Evolutionary conservation across 2,797 vertebrate genomes (phyloP).

Genomic region (Hypotaenidia philippensis): DNA sequence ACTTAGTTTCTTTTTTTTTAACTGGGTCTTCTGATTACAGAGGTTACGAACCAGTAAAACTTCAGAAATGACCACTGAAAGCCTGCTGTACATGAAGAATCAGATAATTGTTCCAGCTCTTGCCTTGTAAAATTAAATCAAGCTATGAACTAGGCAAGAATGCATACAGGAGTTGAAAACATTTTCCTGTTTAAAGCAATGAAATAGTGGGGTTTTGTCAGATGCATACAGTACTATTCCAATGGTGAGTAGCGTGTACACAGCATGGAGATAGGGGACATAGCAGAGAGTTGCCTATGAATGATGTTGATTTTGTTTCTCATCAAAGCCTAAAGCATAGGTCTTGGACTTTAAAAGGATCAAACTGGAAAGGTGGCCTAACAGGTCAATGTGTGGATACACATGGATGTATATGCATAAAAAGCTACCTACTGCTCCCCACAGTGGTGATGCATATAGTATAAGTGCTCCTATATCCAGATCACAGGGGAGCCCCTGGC

Average conservation of each 20-base stretch:
- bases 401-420: background rate
- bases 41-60: slow-evolving; percentile 80
- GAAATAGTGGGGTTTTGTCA: slow-evolving; percentile 41
- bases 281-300: background rate
- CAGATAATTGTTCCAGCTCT: slow-evolving; percentile 77
- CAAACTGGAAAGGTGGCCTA: background rate
- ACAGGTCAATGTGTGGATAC: background rate
- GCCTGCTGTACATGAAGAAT: slow-evolving; percentile 77
- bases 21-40: slow-evolving; percentile 89
- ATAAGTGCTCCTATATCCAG: background rate
- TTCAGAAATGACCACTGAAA: slow-evolving; percentile 82
- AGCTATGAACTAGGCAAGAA: slow-evolving; percentile 41
- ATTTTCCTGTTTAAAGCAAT: slow-evolving; percentile 38
- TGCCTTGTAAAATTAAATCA: slow-evolving; percentile 69
- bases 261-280: background rate
- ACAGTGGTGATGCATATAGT: background rate
- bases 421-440: background rate
- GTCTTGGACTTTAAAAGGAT: background rate
- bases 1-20: slow-evolving; percentile 87
- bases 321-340: background rate
- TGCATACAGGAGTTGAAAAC: slow-evolving; percentile 47
- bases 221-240: background rate
- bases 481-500: background rate
- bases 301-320: slow-evolving; percentile 20
- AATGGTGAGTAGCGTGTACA: background rate